Evolutionary conservation across 2,797 vertebrate genomes (phyloP).

Genomic region (Pampus argenteus): DNA sequence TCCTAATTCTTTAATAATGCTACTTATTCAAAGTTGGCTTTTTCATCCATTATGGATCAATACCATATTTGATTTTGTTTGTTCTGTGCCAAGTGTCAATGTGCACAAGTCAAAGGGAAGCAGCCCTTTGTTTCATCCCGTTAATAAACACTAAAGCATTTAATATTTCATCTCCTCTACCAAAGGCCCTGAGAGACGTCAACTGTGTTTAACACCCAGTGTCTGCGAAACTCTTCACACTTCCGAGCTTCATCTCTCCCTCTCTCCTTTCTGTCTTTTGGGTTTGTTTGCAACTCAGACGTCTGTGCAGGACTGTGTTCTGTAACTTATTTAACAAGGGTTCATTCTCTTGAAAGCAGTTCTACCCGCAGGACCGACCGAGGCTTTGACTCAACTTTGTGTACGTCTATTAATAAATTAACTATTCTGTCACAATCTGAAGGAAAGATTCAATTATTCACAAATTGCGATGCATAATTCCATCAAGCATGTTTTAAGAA

Average conservation of each 20-base stretch:
- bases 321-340: conserved; percentile 87
- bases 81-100: conserved; percentile 87
- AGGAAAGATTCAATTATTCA: conserved; percentile 88
- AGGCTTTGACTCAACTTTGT: conserved; percentile 85
- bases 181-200: conserved; percentile 78
- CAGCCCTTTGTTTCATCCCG: conserved; percentile 87
- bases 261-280: conserved; percentile 71
- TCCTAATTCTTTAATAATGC: conserved; percentile 85
- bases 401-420: conserved; percentile 88
- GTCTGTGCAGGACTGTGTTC: conserved; percentile 76
- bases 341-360: conserved; percentile 84
- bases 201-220: conserved; percentile 79
- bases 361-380: conserved; percentile 83
- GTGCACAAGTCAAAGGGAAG: conserved; percentile 88
- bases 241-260: conserved; percentile 46
- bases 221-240: conserved; percentile 64
- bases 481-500: conserved; percentile 84
- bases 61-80: conserved; percentile 86
- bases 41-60: conserved; percentile 89
- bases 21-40: conserved; percentile 80
- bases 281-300: conserved; percentile 82
- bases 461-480: conserved; percentile 86
- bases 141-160: conserved; percentile 87
- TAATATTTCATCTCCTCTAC: conserved; percentile 86
- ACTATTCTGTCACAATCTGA: conserved; percentile 86